Base-by-base conservation (phyloP, 2,888 invertebrate species). In the Patella caerulea region DNA sequence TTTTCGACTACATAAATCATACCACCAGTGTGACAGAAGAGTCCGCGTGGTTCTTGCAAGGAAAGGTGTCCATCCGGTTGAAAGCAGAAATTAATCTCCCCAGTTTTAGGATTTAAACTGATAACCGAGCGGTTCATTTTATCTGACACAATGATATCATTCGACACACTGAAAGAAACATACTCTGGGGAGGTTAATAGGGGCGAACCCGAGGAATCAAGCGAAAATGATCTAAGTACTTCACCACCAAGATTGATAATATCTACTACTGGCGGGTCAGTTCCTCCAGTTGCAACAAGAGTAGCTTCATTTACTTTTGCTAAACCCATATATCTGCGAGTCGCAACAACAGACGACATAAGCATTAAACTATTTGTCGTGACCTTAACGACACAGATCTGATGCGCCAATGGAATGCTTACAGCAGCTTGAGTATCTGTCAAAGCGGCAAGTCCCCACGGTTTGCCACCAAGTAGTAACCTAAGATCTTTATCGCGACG, bases 351-450 rank as follows among this genome's bases (percentile, higher is more conserved):
- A 4, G 79, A 79, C 5, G 79, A 79, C 69, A 56, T 34, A 4
- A 79, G 74, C 34, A 72, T 17, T n/a, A 79, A 54, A 9, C 76
- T 45, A 45, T 45, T 69, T 12, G 76, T 69, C 45, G 45, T 54
- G n/a, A 81, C 79, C 70, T 76, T 79, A 14, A 81, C 34, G 29
- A 81, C 59, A 45, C 81, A 81, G 54, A 82, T 80, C 78, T 82
- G 80, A 24, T 54, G 56, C 15, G 79, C 72, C 70, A 79, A 53
- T 0, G 82, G 82, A 45, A 82, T 74, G 71, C 80, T 82, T 45
- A 82, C 79, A 2, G 80, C 82, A n/a, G 77, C 76, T 24, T 72
- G 29, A 7, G 55, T 72, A 52, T 80, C 78, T 0, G 79, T 71
- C 45, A 82, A 29, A 24, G 77, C 77, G 56, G 80, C 55, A 34